Evolutionary conservation across 1,140 invertebrate species (phyloP).

Genomic region (Leptinotarsa texana): DNA sequence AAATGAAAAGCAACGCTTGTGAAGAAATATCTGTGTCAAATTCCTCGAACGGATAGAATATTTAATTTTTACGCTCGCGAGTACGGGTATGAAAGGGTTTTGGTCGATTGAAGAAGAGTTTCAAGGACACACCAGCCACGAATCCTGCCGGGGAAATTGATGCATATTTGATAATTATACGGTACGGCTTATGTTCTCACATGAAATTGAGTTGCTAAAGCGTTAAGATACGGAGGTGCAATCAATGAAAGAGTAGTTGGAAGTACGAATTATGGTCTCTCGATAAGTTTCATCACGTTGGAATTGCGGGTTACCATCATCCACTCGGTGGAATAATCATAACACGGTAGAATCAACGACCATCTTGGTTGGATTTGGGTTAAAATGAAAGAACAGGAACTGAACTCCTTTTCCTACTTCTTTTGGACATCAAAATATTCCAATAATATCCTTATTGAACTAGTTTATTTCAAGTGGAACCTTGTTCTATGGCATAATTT

Average conservation of each 20-base stretch:
- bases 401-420: too few relatives aligned
- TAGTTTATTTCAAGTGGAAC: too few relatives aligned
- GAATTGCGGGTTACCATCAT: too few relatives aligned
- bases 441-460: too few relatives aligned
- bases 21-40: conserved; percentile 8
- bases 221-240: conserved; percentile 1
- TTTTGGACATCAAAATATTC: too few relatives aligned
- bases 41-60: conserved; percentile 2
- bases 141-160: conserved; percentile 2
- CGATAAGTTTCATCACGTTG: too few relatives aligned
- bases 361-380: too few relatives aligned
- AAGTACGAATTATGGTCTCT: too few relatives aligned
- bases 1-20: neutral
- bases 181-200: conserved; percentile 14
- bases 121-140: conserved; percentile 17
- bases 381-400: too few relatives aligned
- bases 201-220: conserved; percentile 21
- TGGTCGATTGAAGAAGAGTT: conserved; percentile 20
- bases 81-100: conserved; percentile 11
- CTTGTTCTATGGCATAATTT: neutral
- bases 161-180: conserved; percentile 23
- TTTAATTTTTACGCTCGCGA: neutral
- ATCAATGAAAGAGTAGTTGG: neutral
- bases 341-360: too few relatives aligned
- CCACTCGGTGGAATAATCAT: too few relatives aligned